A percentile compares a stretch with the other conserved stretches of the same genome.
Evolutionary conservation across 2,888 invertebrate species (phyloP).

Genomic region (Automeris io): DNA sequence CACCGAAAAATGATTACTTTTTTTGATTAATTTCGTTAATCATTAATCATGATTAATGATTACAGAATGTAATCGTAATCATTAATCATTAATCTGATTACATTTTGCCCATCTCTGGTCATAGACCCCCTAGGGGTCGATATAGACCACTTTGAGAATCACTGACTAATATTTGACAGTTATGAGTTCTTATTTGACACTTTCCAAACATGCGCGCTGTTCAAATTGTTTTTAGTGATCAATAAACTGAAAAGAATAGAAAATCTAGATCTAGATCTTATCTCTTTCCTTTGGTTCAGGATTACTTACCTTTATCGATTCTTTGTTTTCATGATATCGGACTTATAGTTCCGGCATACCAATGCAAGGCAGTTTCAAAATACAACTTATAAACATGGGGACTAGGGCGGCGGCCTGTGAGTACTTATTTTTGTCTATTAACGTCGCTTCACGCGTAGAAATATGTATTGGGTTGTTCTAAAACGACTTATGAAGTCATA

Average conservation of each 20-base stretch:
- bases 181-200: slow-evolving; percentile 17
- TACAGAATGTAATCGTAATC: too few relatives aligned
- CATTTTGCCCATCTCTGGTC: too few relatives aligned
- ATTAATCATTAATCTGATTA: too few relatives aligned
- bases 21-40: too few relatives aligned
- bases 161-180: slow-evolving; percentile 10
- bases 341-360: slow-evolving; percentile 45
- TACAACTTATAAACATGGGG: slow-evolving; percentile 89
- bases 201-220: slow-evolving; percentile 27
- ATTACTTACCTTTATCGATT: slow-evolving; percentile 55
- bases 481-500: too few relatives aligned
- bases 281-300: slow-evolving; percentile 56
- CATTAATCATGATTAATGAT: too few relatives aligned
- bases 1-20: too few relatives aligned
- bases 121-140: too few relatives aligned
- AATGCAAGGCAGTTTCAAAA: slow-evolving; percentile 83
- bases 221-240: slow-evolving; percentile 35
- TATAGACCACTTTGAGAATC: too few relatives aligned
- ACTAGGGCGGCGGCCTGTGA: slow-evolving; percentile 96
- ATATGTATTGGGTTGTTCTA: slow-evolving; percentile 13
- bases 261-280: slow-evolving; percentile 68
- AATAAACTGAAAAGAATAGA: slow-evolving; percentile 59
- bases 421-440: slow-evolving; percentile 36
- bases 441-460: slow-evolving; percentile 23
- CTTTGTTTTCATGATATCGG: slow-evolving; percentile 36